Conservation (phyloP, 2,797 vertebrate genomes). For the Sparus aurata region DNA sequence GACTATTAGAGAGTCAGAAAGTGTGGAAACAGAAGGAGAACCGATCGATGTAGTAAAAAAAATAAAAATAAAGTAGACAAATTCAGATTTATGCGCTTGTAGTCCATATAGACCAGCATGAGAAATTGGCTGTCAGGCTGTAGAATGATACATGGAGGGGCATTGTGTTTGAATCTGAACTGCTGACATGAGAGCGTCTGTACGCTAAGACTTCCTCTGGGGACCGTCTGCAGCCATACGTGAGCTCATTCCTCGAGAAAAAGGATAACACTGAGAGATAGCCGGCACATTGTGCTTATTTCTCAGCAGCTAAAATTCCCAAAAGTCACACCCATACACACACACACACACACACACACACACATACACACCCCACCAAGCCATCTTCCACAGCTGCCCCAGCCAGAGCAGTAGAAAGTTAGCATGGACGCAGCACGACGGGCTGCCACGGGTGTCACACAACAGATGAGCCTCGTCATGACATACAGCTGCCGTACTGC, state of each 20-base stretch:
- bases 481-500: conserved; percentile 62
- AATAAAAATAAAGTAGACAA: conserved; percentile 22
- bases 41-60: conserved; percentile 12
- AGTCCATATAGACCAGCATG: conserved; percentile 57
- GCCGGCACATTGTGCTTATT: conserved; percentile 36
- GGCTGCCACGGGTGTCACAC: conserved; percentile 63
- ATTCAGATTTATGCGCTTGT: conserved; percentile 56
- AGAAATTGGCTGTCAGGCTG: conserved; percentile 69
- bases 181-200: conserved; percentile 34
- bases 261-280: conserved; percentile 39
- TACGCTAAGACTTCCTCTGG: conserved; percentile 33
- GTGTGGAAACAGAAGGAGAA: conserved; percentile 21
- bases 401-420: conserved; percentile 61
- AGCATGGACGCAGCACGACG: conserved; percentile 35
- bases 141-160: conserved; percentile 50
- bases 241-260: conserved; percentile 53
- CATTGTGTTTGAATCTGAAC: conserved; percentile 45
- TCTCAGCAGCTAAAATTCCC: conserved; percentile 31
- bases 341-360: conserved; percentile 14
- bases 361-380: conserved; percentile 1
- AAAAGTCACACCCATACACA: conserved; percentile 37
- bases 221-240: conserved; percentile 31
- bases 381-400: conserved; percentile 62
- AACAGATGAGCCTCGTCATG: conserved; percentile 65
- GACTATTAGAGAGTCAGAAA: conserved; percentile 19